Evolutionary conservation across 2,888 invertebrate species (phyloP).

Genomic region (Homarus gammarus): DNA sequence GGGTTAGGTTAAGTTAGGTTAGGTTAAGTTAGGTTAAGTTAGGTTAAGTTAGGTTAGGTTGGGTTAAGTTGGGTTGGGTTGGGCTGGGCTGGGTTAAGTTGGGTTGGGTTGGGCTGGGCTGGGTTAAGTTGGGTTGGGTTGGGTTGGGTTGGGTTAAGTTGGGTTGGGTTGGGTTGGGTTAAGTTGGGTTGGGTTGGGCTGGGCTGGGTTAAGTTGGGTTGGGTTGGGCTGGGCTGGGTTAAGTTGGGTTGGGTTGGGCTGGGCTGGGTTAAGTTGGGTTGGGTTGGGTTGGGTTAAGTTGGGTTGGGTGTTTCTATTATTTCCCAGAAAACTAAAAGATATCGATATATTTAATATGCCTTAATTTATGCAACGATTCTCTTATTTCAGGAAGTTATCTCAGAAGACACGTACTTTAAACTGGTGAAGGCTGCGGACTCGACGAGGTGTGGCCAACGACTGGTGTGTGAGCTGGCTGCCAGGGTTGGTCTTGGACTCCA

Average conservation of each 20-base stretch:
- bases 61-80: slow-evolving; percentile 34
- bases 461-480: slow-evolving; percentile 51
- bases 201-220: slow-evolving; percentile 33
- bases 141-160: slow-evolving; percentile 16
- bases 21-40: too few relatives aligned
- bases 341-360: not conserved
- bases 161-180: slow-evolving; percentile 21
- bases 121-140: slow-evolving; percentile 39
- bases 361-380: not conserved
- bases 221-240: slow-evolving; percentile 27
- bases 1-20: too few relatives aligned
- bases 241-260: slow-evolving; percentile 32
- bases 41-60: too few relatives aligned
- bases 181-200: slow-evolving; percentile 7
- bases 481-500: not conserved
- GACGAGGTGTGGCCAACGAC: slow-evolving; percentile 36
- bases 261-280: slow-evolving; percentile 28
- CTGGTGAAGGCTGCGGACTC: slow-evolving; percentile 29
- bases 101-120: slow-evolving; percentile 28
- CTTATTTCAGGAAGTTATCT: not conserved
- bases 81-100: slow-evolving; percentile 36
- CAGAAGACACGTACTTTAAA: slow-evolving; percentile 24
- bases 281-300: slow-evolving; percentile 30
- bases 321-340: too few relatives aligned
- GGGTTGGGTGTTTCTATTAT: too few relatives aligned